Evolutionary conservation across 2,797 vertebrate species (phyloP).

Genomic region (Lepilemur ruficaudatus): DNA sequence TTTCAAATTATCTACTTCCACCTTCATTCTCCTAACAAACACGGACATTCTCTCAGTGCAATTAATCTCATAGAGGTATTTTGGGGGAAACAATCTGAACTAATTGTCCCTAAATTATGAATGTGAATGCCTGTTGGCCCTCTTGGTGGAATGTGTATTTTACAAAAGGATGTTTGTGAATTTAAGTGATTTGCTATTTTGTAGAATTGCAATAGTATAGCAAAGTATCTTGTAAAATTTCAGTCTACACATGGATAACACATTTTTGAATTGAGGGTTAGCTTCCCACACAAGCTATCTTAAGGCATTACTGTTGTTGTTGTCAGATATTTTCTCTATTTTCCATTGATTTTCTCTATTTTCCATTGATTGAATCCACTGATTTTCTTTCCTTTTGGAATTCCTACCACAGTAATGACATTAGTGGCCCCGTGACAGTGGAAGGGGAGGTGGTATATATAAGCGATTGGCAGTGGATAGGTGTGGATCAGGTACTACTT

Average conservation of each 20-base stretch:
- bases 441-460: not conserved
- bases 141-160: not conserved
- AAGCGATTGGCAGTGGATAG: not conserved
- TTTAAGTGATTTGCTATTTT: not conserved
- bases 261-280: not conserved
- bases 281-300: not conserved
- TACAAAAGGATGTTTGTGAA: not conserved
- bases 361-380: not conserved
- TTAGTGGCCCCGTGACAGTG: not conserved
- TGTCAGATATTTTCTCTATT: not conserved
- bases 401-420: not conserved
- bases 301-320: not conserved
- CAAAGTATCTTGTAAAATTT: constrained; percentile 3
- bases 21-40: not conserved
- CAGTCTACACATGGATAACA: not conserved
- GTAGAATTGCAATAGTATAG: not conserved
- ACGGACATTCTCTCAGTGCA: not conserved
- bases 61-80: not conserved
- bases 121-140: not conserved
- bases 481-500: not conserved
- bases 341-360: not conserved
- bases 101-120: not conserved
- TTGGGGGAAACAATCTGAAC: not conserved
- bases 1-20: not conserved
- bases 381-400: not conserved